Evolutionary conservation across 2,797 vertebrate species (phyloP).

Genomic region (Sebastes trivittatus): DNA sequence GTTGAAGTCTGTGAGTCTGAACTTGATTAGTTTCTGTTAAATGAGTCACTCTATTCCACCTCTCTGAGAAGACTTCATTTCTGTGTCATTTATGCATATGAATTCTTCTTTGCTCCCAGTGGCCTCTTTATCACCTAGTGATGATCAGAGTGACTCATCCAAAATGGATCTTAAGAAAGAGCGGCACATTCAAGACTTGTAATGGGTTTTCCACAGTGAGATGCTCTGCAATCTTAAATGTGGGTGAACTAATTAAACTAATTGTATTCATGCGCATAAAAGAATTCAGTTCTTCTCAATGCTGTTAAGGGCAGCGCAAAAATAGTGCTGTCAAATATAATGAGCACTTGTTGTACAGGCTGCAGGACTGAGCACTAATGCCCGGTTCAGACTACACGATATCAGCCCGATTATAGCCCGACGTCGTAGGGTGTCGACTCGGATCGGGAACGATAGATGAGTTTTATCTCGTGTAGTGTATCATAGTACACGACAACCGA

Average conservation of each 20-base stretch:
- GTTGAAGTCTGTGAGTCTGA: constrained; percentile 3
- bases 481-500: no score
- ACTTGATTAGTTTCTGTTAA: constrained; percentile 50
- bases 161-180: constrained; percentile 40
- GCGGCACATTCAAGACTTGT: constrained; percentile 34
- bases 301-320: constrained; percentile 44
- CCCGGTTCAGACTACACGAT: no score
- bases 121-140: constrained; percentile 54
- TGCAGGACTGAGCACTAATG: neutral
- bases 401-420: no score
- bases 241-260: constrained; percentile 64
- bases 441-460: no score
- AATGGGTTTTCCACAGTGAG: constrained; percentile 53
- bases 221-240: constrained; percentile 41
- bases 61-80: constrained; percentile 47
- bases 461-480: no score
- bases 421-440: no score
- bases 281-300: constrained; percentile 24
- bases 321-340: constrained; percentile 45
- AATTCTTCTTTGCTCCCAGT: constrained; percentile 45
- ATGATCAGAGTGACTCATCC: constrained; percentile 57
- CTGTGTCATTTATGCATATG: constrained; percentile 43
- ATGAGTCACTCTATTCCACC: constrained; percentile 49
- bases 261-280: constrained; percentile 48
- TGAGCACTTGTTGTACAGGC: constrained; percentile 37